Base-by-base conservation (phyloP, 2,888 invertebrate genomes). In the Nemoura dubitans region DNA sequence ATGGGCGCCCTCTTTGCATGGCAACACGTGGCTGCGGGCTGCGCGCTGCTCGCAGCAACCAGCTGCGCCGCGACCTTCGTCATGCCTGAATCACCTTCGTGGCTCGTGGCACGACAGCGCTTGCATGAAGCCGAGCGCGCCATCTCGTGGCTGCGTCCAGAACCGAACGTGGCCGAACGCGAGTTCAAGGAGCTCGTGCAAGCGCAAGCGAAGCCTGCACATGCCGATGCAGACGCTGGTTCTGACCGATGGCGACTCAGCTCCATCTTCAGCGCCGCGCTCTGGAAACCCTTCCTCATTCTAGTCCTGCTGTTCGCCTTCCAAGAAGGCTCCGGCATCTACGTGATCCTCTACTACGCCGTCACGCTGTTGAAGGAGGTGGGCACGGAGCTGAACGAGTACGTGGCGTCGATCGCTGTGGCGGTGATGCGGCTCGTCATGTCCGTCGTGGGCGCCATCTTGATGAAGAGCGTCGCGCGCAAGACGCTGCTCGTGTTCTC, bases 261-360 rank as follows among this genome's bases (percentile, higher is more conserved):
- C 36, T 36, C 36, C 3, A 3, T 36, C 36, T 36, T 3, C 36
- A 36, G 36, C 36, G 36, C 36, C 36, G 10, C 36, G 5, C 36
- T 95, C 0, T 91, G 95, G 88, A 95, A 95, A 89, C 96, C 96
- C 0, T 95, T 96, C 90, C 90, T 93, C 0, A 92, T 95, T 29
- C 91, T 96, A 0, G 92, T 95, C 0, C 90, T 93, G 0, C 95
- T 96, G 91, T 94, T 95, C 90, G 91, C 94, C 14, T 93, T 95
- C 89, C 96, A 96, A 92, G 95, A 95, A 90, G 92, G 95, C 90
- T 95, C 95, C 0, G 96, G 96, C 0, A 95, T 96, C 86, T 96
- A 96, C 91, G 93, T 95, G 0, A 94, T 96, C 76, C 90, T 96
- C 80, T 96, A 95, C 89, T 96, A 96, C 90, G 95, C 95, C 0